phyloP scores from a whole-genome alignment of 1,140 invertebrate genomes.

The Drosophila lacteicornis region DNA sequence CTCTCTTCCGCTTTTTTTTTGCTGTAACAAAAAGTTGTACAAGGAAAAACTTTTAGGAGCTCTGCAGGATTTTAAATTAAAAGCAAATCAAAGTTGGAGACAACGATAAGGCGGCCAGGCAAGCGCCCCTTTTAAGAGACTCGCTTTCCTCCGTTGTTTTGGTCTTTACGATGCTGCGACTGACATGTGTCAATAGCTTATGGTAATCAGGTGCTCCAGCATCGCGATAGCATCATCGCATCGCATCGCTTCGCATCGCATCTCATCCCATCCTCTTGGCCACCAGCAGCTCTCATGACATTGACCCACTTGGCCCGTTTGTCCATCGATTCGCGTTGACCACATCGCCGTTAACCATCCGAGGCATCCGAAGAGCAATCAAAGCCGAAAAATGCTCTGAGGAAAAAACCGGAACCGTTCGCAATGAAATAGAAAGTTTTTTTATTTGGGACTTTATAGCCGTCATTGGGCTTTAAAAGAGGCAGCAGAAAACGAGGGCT shows the following conservation, averaged over 20 bases:
- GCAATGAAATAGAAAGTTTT: constrained; percentile 78
- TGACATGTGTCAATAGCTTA: constrained; percentile 51
- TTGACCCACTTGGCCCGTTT: constrained; percentile 70
- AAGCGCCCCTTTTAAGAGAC: background rate
- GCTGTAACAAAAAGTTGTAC: constrained; percentile 12
- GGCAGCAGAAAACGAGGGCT: constrained; percentile 11
- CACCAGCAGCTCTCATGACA: constrained; percentile 53
- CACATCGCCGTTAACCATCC: constrained; percentile 51
- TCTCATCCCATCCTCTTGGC: constrained; percentile 19
- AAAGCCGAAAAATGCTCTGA: constrained; percentile 31
- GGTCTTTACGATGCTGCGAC: constrained; percentile 8
- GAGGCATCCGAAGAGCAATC: constrained; percentile 45
- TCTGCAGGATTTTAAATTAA: constrained; percentile 61
- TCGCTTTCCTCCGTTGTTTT: background rate
- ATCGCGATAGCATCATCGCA: constrained; percentile 48
- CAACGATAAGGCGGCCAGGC: background rate
- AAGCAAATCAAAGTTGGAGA: constrained; percentile 30
- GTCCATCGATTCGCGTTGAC: constrained; percentile 69
- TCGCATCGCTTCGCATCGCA: background rate
- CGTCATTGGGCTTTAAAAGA: constrained; percentile 13
- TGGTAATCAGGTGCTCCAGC: constrained; percentile 59
- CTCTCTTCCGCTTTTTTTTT: constrained; percentile 7
- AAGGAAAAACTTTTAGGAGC: constrained; percentile 46
- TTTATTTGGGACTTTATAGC: constrained; percentile 16
- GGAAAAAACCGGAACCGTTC: constrained; percentile 66